Base-by-base conservation (phyloP, 92 coral and sea anemone species). In the Muricea muricata region DNA sequence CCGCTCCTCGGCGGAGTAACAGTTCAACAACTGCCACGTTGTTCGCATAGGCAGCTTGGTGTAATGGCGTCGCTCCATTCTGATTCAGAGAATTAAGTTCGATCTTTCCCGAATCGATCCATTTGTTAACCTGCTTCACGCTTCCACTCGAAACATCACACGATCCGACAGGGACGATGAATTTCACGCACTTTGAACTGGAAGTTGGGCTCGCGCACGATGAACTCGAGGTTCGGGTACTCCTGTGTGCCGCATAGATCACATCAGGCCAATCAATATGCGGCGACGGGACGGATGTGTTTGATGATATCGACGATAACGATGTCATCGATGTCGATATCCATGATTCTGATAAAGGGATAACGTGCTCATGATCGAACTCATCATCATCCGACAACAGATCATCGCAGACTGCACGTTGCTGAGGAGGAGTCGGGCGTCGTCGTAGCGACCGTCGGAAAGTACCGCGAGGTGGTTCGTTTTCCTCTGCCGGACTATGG, bases 1-100 rank as follows among this genome's bases (percentile, higher is more conserved):
- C 99, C 3, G 99, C 99, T 6, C 99, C 99, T 33, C 85, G 72
- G 4, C 90, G 88, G 24, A 97, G 87, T 28, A 97, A 82, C 8
- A 92, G 33, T 15, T 84, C 87, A 8, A 92, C 93, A 0, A 83
- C 91, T 35, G 88, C 90, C 0, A 91, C 63, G 60, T 97, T 97
- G 0, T 97, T 95, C 70, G 82, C 88, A 28, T 87, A 93, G 30
- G 98, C 91, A 24, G 93, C 91, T 57, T 94, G 94, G 86, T 97
- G 99, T 13, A 97, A 91, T 28, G 93, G 89, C 11, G 99, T 87
- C 25, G 92, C 85, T 3, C 99, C 99, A 10, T 69, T 73, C 12
- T 87, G 90, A 29, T 94, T 94, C 67, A 97, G 87, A 25, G 85
- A 92, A 66, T 97, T 92, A 23, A 97, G 78, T 84, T 94, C 83